Base-by-base conservation (phyloP, 92 coral and sea anemone genomes). In the Pocillopora grandis region DNA sequence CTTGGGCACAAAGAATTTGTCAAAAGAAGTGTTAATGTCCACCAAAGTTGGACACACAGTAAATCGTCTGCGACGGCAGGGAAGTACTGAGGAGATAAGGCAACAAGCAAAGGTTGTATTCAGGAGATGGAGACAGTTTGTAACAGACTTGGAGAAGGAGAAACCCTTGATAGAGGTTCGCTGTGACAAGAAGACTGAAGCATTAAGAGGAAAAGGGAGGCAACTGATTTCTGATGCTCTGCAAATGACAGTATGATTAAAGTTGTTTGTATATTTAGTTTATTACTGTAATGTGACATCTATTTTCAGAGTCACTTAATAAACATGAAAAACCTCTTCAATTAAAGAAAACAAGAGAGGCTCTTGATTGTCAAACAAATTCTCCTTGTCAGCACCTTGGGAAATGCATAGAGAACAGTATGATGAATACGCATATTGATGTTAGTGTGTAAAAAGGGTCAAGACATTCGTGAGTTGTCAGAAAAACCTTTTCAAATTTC, bases 1-100 rank as follows among this genome's bases (percentile, higher is more conserved):
- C 57, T 85, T 94, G 71, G 90, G 84, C 11, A 20, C 77, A 35
- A 91, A 91, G 58, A 92, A 90, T 49, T 82, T 91, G 18, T 90
- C 98, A 58, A 94, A 86, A 75, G 73, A 87, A 62, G 90, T 92
- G 65, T 79, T 94, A 16, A 76, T 89, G 55, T 66, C 91, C 72
- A 94, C 98, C n/a, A 85, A 90, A 85, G 89, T 94, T 76, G 98
- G 98, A 13, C 80, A 74, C 71, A 84, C 91, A 52, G 94, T 94
- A 15, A 94, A 94, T 64, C 78, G 61, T 13, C 57, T 94, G 48
- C 90, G 95, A 18, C 90, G 88, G 42, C 92, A 89, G 27, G 84
- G 72, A 48, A 72, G 85, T 66, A 80, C 62, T 18, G 85, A 88
- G 23, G 73, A 77, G 55, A 87, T 94, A 31, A 87, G 67, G 60